Conservation (phyloP, 2,888 invertebrate genomes). For the Graphium colonna region DNA sequence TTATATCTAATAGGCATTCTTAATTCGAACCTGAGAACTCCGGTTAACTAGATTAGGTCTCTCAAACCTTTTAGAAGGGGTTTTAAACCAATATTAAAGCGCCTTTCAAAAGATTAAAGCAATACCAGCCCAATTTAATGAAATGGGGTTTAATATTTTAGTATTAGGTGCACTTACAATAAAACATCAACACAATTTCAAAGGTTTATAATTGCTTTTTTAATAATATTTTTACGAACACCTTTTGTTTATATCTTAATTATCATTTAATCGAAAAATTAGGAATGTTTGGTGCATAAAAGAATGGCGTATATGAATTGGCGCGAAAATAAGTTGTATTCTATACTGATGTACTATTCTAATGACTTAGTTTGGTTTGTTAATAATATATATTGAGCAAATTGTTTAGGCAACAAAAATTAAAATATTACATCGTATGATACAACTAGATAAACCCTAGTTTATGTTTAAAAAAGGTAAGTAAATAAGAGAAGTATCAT, state of each 20-base stretch:
- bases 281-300: slow-evolving; percentile 17
- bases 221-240: slow-evolving; percentile 18
- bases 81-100: too few species aligned
- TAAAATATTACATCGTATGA: neutral
- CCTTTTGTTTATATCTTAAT: slow-evolving; percentile 10
- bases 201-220: too few species aligned
- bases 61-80: too few species aligned
- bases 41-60: too few species aligned
- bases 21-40: too few species aligned
- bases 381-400: neutral
- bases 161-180: too few species aligned
- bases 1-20: too few species aligned
- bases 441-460: neutral
- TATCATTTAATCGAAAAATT: neutral
- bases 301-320: neutral
- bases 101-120: too few species aligned
- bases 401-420: neutral
- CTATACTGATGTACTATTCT: neutral
- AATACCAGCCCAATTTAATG: too few species aligned
- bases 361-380: neutral
- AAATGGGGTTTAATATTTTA: too few species aligned
- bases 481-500: neutral
- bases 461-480: neutral
- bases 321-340: neutral
- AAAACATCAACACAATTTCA: too few species aligned